Evolutionary conservation across 2,888 invertebrate genomes (phyloP), one percentile per base, ranked within the genome.

Genomic region (Melanargia galathea): DNA sequence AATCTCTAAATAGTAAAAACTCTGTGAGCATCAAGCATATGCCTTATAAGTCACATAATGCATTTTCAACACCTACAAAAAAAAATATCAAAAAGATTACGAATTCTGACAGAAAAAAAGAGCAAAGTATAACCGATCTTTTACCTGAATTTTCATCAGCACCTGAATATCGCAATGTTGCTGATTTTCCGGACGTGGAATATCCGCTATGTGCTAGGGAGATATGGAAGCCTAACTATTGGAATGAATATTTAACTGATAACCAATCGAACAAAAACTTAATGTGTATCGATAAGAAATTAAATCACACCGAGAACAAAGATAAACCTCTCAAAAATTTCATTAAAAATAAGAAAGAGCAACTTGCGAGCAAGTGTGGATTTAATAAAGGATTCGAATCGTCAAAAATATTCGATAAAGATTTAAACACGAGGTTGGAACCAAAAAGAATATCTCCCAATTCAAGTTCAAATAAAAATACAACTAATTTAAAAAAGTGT

Each of bases 151-250:
- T 63, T 56, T 51, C 66, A 10, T 54, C 66, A 13, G 55, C 63
- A 13, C 57, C 68, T 11, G 68, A 68, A 45, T 72, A 75, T 16
- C 64, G 68, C 24, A 73, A 77, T 59, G 55, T 72, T 38, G 71
- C 69, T 8, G 61, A 67, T 18, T 90, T 87, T 72, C 87, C 88
- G 20, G 84, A 86, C 67, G 81, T 87, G 2, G 81, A 86, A 67
- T 89, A 87, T 72, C 89, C 89, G 11, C 67, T 83, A 7, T 77
- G 73, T 49, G 75, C 75, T 49, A 74, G 73, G 57, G 88, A 88
- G 20, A 79, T 78, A 5, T 86, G 86, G 87, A 69, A 63, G 18
- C 80, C 82, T 2, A 79, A 75, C 55, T 85, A 79, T 67, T 83
- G 84, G 82, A 79, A 78, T 62, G 69, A 71, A 30, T 63, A 40